phyloP scores from a whole-genome alignment of 2,797 vertebrate species.

The Coluber constrictor region DNA sequence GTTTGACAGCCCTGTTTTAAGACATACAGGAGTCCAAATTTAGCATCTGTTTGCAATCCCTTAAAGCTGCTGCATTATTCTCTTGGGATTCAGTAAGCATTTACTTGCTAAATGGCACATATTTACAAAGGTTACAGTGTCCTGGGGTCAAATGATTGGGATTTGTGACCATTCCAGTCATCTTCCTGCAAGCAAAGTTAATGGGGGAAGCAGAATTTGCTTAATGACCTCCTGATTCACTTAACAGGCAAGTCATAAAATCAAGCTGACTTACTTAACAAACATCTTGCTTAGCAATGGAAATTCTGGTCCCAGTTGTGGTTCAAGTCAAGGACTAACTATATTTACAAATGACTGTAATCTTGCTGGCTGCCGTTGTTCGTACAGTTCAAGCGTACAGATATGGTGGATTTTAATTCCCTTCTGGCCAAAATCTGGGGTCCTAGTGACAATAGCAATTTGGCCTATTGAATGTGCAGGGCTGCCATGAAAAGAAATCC shows the following conservation, averaged over 20 bases:
- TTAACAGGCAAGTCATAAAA: too few relatives aligned
- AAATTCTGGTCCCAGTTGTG: too few relatives aligned
- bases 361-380: not conserved
- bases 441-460: not conserved
- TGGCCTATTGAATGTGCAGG: not conserved
- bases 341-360: not conserved
- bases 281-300: too few relatives aligned
- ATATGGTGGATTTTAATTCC: not conserved
- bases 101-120: not conserved
- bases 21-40: not conserved
- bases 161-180: not conserved
- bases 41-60: not conserved
- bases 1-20: not conserved
- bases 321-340: not conserved
- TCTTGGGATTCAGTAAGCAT: not conserved
- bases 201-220: too few relatives aligned
- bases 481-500: not conserved
- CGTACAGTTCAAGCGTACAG: not conserved
- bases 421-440: not conserved
- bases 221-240: too few relatives aligned
- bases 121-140: not conserved
- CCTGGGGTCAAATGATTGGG: not conserved
- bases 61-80: not conserved
- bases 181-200: not conserved
- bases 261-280: too few relatives aligned